phyloP scores from a whole-genome alignment of 53 echinoderm and acorn worm genomes.

The Crossaster papposus region DNA sequence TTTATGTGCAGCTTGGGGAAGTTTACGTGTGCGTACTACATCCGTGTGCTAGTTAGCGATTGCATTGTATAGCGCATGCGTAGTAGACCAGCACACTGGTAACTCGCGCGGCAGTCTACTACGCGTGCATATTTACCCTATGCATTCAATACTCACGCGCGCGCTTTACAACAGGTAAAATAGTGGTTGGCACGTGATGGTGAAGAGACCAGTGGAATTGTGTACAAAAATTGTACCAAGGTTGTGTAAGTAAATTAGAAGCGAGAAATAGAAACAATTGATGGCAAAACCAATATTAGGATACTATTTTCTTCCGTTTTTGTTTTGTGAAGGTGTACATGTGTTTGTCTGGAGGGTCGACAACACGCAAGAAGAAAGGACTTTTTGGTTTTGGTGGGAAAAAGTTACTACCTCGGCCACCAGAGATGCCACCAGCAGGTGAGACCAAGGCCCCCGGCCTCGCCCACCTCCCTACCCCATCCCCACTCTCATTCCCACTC shows the following conservation, averaged over 20 bases:
- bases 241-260: not conserved
- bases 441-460: not conserved
- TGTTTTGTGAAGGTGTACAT: constrained; percentile 62
- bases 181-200: too few species aligned
- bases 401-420: constrained; percentile 67
- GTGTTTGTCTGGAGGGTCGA: not conserved
- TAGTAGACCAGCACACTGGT: too few species aligned
- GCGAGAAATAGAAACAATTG: not conserved
- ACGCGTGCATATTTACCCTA: too few species aligned
- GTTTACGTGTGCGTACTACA: too few species aligned
- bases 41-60: too few species aligned
- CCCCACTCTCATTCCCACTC: too few species aligned
- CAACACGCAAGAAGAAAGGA: constrained; percentile 30
- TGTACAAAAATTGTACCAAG: not conserved
- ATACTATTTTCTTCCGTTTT: not conserved
- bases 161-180: not conserved
- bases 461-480: not conserved
- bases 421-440: constrained; percentile 88
- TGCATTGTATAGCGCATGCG: too few species aligned
- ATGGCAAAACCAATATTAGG: not conserved
- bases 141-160: not conserved
- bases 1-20: too few species aligned
- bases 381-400: constrained; percentile 33
- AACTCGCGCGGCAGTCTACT: too few species aligned
- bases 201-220: not conserved